phyloP scores from a whole-genome alignment of 2,888 invertebrate species.

The Tupiocoris notatus region DNA sequence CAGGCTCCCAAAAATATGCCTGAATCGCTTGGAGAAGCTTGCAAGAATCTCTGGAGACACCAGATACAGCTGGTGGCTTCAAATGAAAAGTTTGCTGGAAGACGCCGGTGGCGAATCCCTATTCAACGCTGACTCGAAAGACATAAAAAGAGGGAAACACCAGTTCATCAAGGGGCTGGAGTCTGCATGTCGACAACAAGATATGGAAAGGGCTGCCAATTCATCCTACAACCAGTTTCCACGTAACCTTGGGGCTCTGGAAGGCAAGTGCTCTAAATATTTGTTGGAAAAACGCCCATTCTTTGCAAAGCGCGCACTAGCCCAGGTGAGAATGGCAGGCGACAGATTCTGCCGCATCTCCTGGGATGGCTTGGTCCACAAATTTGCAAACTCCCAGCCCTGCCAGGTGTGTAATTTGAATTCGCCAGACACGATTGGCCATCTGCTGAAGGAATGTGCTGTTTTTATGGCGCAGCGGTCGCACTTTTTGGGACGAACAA shows the following conservation, averaged over 20 bases:
- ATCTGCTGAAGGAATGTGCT: not conserved
- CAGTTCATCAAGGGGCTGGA: not conserved
- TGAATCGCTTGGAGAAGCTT: not conserved
- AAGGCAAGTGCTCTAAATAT: not conserved
- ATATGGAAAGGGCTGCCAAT: not conserved
- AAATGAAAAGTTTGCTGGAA: not conserved
- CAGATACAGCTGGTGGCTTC: slow-evolving; percentile 1
- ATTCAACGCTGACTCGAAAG: not conserved
- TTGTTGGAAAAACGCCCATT: not conserved
- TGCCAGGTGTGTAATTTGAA: not conserved
- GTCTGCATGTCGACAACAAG: not conserved
- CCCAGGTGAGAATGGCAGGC: not conserved
- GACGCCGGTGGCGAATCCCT: not conserved
- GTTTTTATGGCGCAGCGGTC: not conserved
- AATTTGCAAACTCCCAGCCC: not conserved
- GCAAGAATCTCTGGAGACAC: not conserved
- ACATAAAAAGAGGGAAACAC: too few relatives aligned
- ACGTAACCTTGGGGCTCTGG: not conserved
- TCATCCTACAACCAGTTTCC: not conserved
- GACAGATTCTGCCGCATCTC: not conserved
- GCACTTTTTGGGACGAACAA: not conserved
- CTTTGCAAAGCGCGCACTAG: not conserved
- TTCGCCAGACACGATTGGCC: not conserved
- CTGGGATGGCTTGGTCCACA: not conserved
- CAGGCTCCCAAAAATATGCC: slow-evolving; percentile 5